A percentile compares a stretch with the other conserved stretches of the same genome.
Conservation (phyloP, 2,888 invertebrate genomes). For the Rotaria sp. region DNA sequence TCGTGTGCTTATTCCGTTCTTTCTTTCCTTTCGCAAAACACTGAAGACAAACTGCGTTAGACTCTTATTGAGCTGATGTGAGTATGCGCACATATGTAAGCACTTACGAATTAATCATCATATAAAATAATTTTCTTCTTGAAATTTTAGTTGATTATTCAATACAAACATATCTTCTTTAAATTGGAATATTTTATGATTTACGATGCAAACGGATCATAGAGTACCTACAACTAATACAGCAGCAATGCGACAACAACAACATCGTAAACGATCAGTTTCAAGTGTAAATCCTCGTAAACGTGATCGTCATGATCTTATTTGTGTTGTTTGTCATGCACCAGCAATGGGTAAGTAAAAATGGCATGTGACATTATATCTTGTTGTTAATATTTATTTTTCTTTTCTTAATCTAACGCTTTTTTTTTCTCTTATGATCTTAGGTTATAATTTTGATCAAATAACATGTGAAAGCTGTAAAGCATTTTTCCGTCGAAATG, state of each 20-base stretch:
- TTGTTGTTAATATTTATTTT: no score
- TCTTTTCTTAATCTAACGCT: no score
- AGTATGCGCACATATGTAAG: background rate
- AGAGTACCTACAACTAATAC: background rate
- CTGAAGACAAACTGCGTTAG: background rate
- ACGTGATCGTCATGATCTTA: background rate
- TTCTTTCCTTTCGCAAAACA: background rate
- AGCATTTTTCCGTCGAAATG: conserved; percentile 6
- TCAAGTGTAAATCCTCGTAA: background rate
- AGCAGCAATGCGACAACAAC: background rate
- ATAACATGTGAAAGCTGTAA: background rate
- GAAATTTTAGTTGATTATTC: background rate
- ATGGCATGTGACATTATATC: background rate
- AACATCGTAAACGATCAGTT: background rate
- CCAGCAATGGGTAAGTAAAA: background rate
- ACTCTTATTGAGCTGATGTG: background rate
- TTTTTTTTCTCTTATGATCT: no score
- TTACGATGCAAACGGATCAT: background rate
- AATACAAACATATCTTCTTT: background rate
- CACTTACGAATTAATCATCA: background rate
- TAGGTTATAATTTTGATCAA: background rate
- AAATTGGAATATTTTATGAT: background rate
- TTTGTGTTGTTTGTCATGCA: background rate
- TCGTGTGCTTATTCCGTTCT: background rate
- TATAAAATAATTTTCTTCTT: background rate